Percentiles rank a stretch among this genome's conserved stretches.
Conservation (phyloP, 2,888 invertebrate species). For the Apamea sordens region DNA sequence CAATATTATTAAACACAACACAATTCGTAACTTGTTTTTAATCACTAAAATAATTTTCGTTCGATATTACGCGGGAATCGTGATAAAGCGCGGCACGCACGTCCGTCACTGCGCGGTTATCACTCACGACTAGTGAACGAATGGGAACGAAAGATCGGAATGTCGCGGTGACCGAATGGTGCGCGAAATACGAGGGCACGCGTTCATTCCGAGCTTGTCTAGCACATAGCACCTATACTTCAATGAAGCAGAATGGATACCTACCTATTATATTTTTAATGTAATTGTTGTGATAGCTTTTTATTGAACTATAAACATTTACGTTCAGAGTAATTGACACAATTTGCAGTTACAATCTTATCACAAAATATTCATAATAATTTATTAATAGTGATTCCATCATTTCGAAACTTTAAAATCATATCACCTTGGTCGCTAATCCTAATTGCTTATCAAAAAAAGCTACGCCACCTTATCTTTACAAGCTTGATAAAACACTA, state of each 20-base stretch:
- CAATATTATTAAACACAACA: conserved; percentile 70
- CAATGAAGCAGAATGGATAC: conserved; percentile 45
- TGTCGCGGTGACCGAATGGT: conserved; percentile 75
- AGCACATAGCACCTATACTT: conserved; percentile 44
- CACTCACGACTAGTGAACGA: conserved; percentile 84
- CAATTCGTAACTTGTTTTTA: conserved; percentile 75
- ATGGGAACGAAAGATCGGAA: conserved; percentile 72
- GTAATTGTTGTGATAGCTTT: conserved; percentile 26
- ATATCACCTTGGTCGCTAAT: conserved; percentile 29
- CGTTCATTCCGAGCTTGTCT: conserved; percentile 59
- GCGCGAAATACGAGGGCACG: conserved; percentile 68
- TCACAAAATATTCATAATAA: conserved; percentile 28
- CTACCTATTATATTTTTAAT: conserved; percentile 30
- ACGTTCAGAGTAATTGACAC: conserved; percentile 21
- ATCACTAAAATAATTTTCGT: conserved; percentile 75
- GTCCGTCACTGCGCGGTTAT: conserved; percentile 78
- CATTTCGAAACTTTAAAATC: conserved; percentile 5
- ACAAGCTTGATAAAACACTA: conserved; percentile 20
- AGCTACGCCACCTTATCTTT: conserved; percentile 16
- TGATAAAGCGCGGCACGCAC: conserved; percentile 69
- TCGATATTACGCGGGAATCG: conserved; percentile 80
- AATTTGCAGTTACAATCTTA: conserved; percentile 36
- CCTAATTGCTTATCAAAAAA: conserved; percentile 26
- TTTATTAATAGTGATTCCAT: conserved; percentile 22
- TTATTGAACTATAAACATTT: conserved; percentile 12